phyloP scores from a whole-genome alignment of 2,797 vertebrate genomes.

The Myripristis murdjan region DNA sequence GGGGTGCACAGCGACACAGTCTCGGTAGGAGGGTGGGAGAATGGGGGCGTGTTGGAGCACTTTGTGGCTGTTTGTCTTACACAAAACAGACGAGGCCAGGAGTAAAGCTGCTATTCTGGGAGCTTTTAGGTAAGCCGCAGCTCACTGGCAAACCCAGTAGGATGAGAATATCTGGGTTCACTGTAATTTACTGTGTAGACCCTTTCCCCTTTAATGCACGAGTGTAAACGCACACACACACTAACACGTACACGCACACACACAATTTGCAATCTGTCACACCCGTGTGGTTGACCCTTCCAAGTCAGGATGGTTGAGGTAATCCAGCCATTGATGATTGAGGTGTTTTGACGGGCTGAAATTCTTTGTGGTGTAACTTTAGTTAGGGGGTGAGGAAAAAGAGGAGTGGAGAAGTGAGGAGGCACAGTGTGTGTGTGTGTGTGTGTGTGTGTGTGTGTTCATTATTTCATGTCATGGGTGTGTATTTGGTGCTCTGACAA shows the following conservation, averaged over 20 bases:
- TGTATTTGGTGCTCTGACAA: slow-evolving; percentile 17
- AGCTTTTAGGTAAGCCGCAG: slow-evolving; percentile 74
- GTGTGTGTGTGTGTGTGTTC: slow-evolving; percentile 2
- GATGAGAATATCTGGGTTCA: slow-evolving; percentile 54
- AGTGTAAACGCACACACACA: slow-evolving; percentile 35
- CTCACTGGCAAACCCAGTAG: slow-evolving; percentile 59
- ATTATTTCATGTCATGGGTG: slow-evolving; percentile 8
- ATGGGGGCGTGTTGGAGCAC: slow-evolving; percentile 51
- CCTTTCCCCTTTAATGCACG: slow-evolving; percentile 32
- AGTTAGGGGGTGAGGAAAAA: slow-evolving; percentile 21
- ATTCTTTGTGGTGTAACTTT: slow-evolving; percentile 43
- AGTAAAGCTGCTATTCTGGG: slow-evolving; percentile 73
- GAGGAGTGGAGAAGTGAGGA: slow-evolving; percentile 8
- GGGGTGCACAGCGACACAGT: slow-evolving; percentile 56
- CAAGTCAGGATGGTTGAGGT: slow-evolving; percentile 30
- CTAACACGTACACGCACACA: slow-evolving; percentile 19
- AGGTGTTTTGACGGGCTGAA: slow-evolving; percentile 42
- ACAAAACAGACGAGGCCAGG: slow-evolving; percentile 81
- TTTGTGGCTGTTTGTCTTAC: slow-evolving; percentile 77
- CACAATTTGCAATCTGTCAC: slow-evolving; percentile 36
- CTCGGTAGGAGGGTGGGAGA: slow-evolving; percentile 60
- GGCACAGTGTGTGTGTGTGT: slow-evolving; percentile 14
- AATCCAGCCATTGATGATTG: slow-evolving; percentile 36
- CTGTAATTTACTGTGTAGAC: slow-evolving; percentile 44
- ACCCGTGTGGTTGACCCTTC: slow-evolving; percentile 27